Evolutionary conservation across 2,797 vertebrate genomes (phyloP).

Genomic region (Cynopterus sphinx): DNA sequence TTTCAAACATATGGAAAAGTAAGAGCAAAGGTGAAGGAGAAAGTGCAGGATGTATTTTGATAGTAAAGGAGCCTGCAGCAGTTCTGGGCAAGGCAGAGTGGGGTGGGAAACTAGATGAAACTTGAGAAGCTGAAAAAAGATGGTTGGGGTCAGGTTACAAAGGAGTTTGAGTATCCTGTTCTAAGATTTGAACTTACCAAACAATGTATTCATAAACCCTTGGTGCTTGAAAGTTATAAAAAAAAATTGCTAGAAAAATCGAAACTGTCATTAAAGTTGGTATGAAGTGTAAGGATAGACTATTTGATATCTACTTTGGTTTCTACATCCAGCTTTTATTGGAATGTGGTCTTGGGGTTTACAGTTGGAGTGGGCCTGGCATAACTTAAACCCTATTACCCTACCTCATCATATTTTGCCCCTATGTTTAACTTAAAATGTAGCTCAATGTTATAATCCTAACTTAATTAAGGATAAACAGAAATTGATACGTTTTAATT

Average conservation of each 20-base stretch:
- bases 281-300: background rate
- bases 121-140: background rate
- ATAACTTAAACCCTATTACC: background rate
- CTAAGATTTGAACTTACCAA: background rate
- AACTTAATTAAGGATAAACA: background rate
- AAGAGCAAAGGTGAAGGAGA: background rate
- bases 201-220: background rate
- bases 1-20: background rate
- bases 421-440: background rate
- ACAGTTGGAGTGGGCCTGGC: background rate
- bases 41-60: background rate
- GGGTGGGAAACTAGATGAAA: background rate
- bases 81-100: background rate
- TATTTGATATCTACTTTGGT: background rate
- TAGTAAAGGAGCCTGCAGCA: background rate
- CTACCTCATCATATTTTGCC: background rate
- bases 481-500: background rate
- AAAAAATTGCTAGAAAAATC: background rate
- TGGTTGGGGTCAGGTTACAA: background rate
- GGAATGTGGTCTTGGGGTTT: background rate
- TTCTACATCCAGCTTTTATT: background rate
- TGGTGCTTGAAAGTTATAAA: background rate
- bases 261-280: background rate
- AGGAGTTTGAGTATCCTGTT: background rate
- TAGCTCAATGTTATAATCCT: background rate